Base-by-base conservation (phyloP, 2,113 vertebrate genomes). In the Pseudorhombus dupliciocellatus region DNA sequence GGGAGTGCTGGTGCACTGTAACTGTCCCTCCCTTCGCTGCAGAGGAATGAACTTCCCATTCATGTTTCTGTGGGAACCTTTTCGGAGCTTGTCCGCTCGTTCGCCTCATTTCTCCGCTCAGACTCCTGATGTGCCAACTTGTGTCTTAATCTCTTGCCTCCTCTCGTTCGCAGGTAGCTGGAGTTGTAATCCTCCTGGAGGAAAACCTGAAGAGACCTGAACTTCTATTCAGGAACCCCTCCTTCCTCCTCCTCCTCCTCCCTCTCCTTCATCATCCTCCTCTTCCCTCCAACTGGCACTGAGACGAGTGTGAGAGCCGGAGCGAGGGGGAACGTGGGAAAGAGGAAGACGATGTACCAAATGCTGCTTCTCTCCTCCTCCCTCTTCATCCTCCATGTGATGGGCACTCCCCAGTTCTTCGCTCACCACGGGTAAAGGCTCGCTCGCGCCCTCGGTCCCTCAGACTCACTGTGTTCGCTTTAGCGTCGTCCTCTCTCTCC, bases 301-400 rank as follows among this genome's bases (percentile, higher is more conserved):
- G 68, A 87, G 85, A 75, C 63, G 66, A 73, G 83, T 80, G 77
- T 75, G 67, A 75, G 76, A 84, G 82, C 55, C 61, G 46, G 73
- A 66, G 78, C 21, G 30, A 74, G 71, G 63, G 77, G 66, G 77
- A 85, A 88, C 84, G 81, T 87, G 87, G 90, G 77, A 87, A 87
- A 78, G 72, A 75, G 75, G 87, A 83, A 87, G 91, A 91, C 55
- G 1, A 93, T 94, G 93, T 89, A 85, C 87, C 79, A 75, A 72
- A 56, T 59, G 31, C 77, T 92, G 61, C 89, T 93, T 14, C 87
- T 94, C 11, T 91, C 85, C 72, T 90, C 87, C 73, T 88, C 88
- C 84, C 85, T 94, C 79, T 83, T 94, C 80, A 68, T 92, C 80
- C 87, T 94, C 25, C 90, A 91, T 21, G 91, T 84, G 76, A 88